These are phyloP conservation scores for Pseudomyrmex concolor DNA, from an alignment of 1,140 invertebrate species.

Conservation along the genomic window DNA sequence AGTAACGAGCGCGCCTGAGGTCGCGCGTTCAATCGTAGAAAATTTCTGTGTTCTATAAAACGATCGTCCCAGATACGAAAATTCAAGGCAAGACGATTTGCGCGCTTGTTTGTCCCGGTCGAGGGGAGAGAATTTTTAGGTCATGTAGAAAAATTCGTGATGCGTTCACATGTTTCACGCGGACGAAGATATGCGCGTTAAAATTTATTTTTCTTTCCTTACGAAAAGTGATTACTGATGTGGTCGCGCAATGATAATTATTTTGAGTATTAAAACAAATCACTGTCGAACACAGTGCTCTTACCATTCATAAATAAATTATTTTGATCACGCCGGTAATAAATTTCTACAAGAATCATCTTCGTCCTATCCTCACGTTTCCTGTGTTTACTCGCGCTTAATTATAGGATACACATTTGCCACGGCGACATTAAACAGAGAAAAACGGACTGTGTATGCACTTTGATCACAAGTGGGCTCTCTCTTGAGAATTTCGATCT, in stretches of 20 bases:
- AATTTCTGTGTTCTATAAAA: constrained; percentile 47
- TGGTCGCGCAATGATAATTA: no score
- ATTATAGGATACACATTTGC: not conserved
- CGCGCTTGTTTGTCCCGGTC: constrained; percentile 54
- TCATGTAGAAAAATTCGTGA: constrained; percentile 8
- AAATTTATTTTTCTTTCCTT: constrained; percentile 2
- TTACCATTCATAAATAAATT: no score
- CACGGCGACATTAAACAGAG: not conserved
- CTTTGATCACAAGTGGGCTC: not conserved
- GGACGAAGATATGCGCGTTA: constrained; percentile 5
- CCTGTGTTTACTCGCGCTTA: no score
- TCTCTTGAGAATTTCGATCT: constrained; percentile 16
- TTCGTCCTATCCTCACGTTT: no score
- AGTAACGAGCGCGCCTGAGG: not conserved
- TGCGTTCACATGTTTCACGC: not conserved
- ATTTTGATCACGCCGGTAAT: no score
- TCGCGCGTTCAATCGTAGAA: not conserved
- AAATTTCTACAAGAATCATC: no score
- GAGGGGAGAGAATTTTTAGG: constrained; percentile 42
- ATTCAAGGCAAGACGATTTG: constrained; percentile 57
- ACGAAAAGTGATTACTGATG: no score
- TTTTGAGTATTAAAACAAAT: no score
- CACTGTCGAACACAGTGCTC: no score
- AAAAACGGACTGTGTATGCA: not conserved
- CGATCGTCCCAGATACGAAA: constrained; percentile 60